Percentiles rank a stretch among this genome's conserved stretches.
These are phyloP conservation scores for Apostichopus parvimensis DNA, from an alignment of 35 echinoderm and acorn worm species.

Conservation along the genomic window DNA sequence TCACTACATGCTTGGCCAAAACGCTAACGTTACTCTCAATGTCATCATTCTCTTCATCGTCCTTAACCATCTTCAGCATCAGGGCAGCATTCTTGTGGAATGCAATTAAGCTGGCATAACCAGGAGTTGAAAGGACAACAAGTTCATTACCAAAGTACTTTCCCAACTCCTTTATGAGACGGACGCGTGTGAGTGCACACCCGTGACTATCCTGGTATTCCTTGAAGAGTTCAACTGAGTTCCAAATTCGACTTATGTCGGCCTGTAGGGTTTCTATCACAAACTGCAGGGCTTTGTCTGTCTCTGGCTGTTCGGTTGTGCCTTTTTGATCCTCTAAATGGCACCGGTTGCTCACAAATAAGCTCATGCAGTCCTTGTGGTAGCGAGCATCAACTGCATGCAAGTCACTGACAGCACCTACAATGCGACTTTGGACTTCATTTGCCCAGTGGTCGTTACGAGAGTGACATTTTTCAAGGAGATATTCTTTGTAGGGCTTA, in stretches of 20 bases:
- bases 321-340: too few relatives aligned
- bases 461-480: slow-evolving; percentile 2
- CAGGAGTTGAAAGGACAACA: slow-evolving; percentile 69
- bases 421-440: background rate
- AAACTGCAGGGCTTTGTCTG: background rate
- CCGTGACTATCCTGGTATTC: too few relatives aligned
- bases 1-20: slow-evolving; percentile 34
- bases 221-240: slow-evolving; percentile 26
- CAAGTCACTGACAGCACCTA: slow-evolving; percentile 41
- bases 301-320: too few relatives aligned
- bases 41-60: background rate
- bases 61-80: background rate
- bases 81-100: too few relatives aligned
- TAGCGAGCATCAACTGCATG: slow-evolving; percentile 35
- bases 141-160: slow-evolving; percentile 56
- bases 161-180: background rate
- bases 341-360: background rate
- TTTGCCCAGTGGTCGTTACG: slow-evolving; percentile 15
- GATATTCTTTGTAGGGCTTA: background rate
- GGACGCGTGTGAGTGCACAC: too few relatives aligned
- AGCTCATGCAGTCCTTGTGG: slow-evolving; percentile 10
- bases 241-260: slow-evolving; percentile 62
- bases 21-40: slow-evolving; percentile 4
- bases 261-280: slow-evolving; percentile 21
- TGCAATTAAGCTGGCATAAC: background rate